phyloP scores from a whole-genome alignment of 2,797 vertebrate genomes.

The Lepilemur septentrionalis region DNA sequence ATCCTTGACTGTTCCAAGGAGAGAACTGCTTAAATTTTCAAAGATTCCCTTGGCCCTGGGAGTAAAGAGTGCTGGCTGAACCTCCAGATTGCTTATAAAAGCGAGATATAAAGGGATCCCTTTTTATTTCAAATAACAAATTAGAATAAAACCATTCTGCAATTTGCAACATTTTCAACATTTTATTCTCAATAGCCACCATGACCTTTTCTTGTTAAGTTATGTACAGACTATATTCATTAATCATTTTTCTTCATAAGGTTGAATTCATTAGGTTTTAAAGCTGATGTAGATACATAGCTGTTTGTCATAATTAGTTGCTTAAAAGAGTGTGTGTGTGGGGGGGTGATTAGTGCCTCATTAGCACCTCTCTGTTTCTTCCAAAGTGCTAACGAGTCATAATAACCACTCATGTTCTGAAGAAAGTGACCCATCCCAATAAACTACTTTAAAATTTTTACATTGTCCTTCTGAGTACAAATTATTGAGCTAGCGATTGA shows the following conservation, averaged over 20 bases:
- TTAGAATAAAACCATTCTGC: constrained; percentile 4
- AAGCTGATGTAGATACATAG: constrained; percentile 74
- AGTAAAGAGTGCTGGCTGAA: constrained; percentile 9
- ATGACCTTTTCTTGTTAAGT: constrained; percentile 64
- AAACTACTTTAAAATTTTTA: constrained; percentile 51
- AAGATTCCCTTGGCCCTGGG: background rate
- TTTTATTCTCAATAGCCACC: constrained; percentile 43
- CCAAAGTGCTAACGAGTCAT: constrained; percentile 73
- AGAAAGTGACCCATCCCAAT: constrained; percentile 57
- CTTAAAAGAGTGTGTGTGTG: constrained; percentile 63
- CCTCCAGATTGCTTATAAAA: constrained; percentile 52
- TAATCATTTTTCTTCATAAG: constrained; percentile 71
- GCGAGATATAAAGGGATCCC: background rate
- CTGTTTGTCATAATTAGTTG: constrained; percentile 77
- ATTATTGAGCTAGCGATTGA: background rate
- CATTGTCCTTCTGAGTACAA: constrained; percentile 13
- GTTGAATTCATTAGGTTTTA: constrained; percentile 75
- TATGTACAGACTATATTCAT: constrained; percentile 39
- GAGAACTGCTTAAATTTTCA: constrained; percentile 32
- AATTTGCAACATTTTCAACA: constrained; percentile 25
- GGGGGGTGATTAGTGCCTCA: constrained; percentile 61
- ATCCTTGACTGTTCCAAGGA: constrained; percentile 9
- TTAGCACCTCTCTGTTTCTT: constrained; percentile 67
- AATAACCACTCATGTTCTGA: constrained; percentile 21
- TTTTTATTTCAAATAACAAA: constrained; percentile 57